phyloP scores from a whole-genome alignment of 2,888 invertebrate species.

The Diadegma fenestrale region DNA sequence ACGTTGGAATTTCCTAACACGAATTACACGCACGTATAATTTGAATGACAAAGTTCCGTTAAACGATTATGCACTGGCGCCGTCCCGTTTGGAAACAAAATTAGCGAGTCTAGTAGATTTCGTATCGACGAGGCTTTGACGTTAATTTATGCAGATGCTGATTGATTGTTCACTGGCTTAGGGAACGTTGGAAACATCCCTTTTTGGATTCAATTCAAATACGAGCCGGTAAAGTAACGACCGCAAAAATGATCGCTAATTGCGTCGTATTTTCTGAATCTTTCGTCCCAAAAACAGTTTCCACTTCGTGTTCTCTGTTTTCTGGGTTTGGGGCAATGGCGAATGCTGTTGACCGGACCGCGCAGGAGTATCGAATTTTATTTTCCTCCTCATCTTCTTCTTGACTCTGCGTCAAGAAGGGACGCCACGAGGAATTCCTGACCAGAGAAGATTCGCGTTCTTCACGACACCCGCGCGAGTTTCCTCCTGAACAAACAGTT shows the following conservation, averaged over 20 bases:
- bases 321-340: slow-evolving; percentile 3
- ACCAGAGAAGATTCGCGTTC: slow-evolving; percentile 23
- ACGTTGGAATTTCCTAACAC: neutral
- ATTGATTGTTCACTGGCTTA: neutral
- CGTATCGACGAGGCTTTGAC: slow-evolving; percentile 9
- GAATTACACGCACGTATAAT: neutral
- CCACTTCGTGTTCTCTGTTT: slow-evolving; percentile 5
- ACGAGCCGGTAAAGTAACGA: neutral
- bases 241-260: slow-evolving; percentile 18
- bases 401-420: neutral
- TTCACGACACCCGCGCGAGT: slow-evolving; percentile 39
- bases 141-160: neutral
- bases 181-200: neutral
- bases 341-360: slow-evolving; percentile 46
- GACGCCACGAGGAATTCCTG: slow-evolving; percentile 4
- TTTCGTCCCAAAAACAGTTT: slow-evolving; percentile 22
- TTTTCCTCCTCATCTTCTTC: slow-evolving; percentile 8
- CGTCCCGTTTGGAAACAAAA: slow-evolving; percentile 6
- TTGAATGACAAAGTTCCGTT: neutral
- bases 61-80: slow-evolving; percentile 9
- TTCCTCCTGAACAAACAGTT: slow-evolving; percentile 18
- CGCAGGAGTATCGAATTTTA: slow-evolving; percentile 36
- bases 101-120: neutral
- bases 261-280: slow-evolving; percentile 6
- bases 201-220: slow-evolving; percentile 7